Conservation (phyloP, 1,140 invertebrate genomes). For the Polyergus mexicanus region DNA sequence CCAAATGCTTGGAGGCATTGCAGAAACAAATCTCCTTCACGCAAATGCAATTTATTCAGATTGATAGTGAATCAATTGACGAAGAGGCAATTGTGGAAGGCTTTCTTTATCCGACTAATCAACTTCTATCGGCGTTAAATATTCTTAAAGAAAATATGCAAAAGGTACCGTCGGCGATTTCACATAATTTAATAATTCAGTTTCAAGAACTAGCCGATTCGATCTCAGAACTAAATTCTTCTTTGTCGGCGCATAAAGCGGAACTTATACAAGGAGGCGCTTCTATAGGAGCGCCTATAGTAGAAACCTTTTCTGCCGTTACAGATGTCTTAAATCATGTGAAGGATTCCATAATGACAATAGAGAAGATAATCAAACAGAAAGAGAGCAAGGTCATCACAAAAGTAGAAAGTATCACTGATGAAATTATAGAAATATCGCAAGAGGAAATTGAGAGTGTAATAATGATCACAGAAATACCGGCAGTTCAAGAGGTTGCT, state of each 20-base stretch:
- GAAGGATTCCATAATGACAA: slow-evolving; percentile 64
- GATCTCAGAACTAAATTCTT: slow-evolving; percentile 70
- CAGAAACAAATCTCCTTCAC: slow-evolving; percentile 80
- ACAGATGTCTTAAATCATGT: slow-evolving; percentile 77
- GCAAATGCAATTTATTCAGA: slow-evolving; percentile 75
- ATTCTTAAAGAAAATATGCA: slow-evolving; percentile 68
- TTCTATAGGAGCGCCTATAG: slow-evolving; percentile 76
- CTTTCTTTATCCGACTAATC: slow-evolving; percentile 82
- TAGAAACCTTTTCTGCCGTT: slow-evolving; percentile 81
- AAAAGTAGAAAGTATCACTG: slow-evolving; percentile 72
- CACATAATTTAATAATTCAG: slow-evolving; percentile 50
- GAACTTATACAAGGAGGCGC: slow-evolving; percentile 71
- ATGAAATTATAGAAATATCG: slow-evolving; percentile 81
- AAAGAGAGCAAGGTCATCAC: slow-evolving; percentile 36
- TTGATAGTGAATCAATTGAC: slow-evolving; percentile 75
- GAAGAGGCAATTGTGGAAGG: slow-evolving; percentile 83
- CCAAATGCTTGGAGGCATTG: slow-evolving; percentile 79
- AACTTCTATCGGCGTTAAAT: slow-evolving; percentile 77
- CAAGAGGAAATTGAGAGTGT: slow-evolving; percentile 79
- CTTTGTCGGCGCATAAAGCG: slow-evolving; percentile 67
- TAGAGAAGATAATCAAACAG: slow-evolving; percentile 5
- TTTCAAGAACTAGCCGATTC: slow-evolving; percentile 74
- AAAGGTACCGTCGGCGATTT: slow-evolving; percentile 14
- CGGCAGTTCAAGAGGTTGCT: background rate
- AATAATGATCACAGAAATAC: slow-evolving; percentile 64